phyloP scores from a whole-genome alignment of 1,140 invertebrate genomes.

The Nylanderia fulva region DNA sequence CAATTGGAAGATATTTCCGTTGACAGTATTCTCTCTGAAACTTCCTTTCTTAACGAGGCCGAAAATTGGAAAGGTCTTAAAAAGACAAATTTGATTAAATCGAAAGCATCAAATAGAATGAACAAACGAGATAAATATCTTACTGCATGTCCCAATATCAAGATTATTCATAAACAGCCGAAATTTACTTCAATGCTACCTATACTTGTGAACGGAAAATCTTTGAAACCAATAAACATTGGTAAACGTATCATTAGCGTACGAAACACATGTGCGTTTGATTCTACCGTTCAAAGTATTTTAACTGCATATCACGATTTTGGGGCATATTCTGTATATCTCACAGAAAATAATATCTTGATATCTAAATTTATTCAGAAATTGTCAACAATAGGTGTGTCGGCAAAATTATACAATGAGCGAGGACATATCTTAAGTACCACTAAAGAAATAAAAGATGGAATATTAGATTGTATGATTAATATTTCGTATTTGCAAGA shows the following conservation, averaged over 20 bases:
- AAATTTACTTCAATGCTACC: background rate
- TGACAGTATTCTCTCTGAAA: background rate
- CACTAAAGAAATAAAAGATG: background rate
- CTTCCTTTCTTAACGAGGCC: background rate
- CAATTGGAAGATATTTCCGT: background rate
- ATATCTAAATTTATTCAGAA: background rate
- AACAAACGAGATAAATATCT: background rate
- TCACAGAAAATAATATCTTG: background rate
- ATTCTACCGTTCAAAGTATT: background rate
- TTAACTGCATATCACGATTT: background rate
- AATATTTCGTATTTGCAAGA: constrained; percentile 7
- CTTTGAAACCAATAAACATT: background rate
- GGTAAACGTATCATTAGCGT: background rate
- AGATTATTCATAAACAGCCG: background rate
- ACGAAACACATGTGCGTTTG: background rate
- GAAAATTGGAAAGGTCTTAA: background rate
- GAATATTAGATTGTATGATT: background rate
- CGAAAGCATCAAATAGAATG: background rate
- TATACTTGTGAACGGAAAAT: background rate
- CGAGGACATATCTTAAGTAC: constrained; percentile 8
- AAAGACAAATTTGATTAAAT: background rate
- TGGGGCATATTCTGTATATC: background rate
- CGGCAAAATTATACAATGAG: background rate
- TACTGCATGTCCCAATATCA: background rate
- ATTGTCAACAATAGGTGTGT: background rate